These are phyloP conservation scores for Crypturellus undulatus DNA, from an alignment of 2,113 vertebrate genomes.

Conservation along the genomic window DNA sequence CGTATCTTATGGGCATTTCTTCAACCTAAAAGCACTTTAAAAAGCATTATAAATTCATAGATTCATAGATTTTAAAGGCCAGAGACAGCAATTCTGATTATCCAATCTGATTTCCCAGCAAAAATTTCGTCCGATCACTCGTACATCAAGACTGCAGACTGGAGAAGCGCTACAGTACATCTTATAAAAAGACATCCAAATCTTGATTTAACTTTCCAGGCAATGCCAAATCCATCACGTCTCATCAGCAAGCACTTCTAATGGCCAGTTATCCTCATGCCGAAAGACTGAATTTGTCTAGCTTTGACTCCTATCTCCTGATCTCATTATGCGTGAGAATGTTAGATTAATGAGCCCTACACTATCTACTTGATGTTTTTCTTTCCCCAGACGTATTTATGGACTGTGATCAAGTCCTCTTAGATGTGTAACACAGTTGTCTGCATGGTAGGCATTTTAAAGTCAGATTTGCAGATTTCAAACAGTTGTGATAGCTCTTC, in stretches of 20 bases:
- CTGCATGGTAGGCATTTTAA: not conserved
- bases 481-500: not conserved
- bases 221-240: not conserved
- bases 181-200: not conserved
- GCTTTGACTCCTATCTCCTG: conserved; percentile 20
- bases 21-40: conserved; percentile 29
- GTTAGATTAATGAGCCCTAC: not conserved
- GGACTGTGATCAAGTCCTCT: not conserved
- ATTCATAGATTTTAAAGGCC: conserved; percentile 47
- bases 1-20: not conserved
- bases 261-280: not conserved
- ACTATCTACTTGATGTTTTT: not conserved
- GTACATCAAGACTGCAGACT: not conserved
- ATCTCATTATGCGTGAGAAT: not conserved
- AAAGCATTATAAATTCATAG: conserved; percentile 54
- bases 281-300: conserved; percentile 6
- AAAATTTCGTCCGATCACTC: conserved; percentile 22
- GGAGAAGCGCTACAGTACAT: not conserved
- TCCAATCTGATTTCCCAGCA: conserved; percentile 9
- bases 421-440: not conserved
- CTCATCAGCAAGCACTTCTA: not conserved
- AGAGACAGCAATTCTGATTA: conserved; percentile 52
- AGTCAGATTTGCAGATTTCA: not conserved
- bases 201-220: conserved; percentile 8
- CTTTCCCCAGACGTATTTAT: not conserved